Percentiles rank a stretch among this genome's conserved stretches.
Conservation (phyloP, 2,113 vertebrate genomes). For the Python bivittatus region DNA sequence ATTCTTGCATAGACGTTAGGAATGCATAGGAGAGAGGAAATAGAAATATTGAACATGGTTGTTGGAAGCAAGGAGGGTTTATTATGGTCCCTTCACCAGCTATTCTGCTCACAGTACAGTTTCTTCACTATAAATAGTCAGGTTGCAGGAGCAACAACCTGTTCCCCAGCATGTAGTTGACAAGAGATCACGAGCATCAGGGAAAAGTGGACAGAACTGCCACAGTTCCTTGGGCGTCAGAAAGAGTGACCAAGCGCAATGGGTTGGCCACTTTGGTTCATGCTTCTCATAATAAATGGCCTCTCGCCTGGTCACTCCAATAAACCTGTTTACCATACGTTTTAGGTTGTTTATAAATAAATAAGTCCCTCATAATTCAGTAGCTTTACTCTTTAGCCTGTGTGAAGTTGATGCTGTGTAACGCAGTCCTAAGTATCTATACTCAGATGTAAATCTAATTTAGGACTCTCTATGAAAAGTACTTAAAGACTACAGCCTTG, state of each 20-base stretch:
- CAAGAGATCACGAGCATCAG: background rate
- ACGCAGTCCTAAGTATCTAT: background rate
- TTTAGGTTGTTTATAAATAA: background rate
- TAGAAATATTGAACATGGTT: background rate
- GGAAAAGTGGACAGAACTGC: background rate
- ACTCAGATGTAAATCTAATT: background rate
- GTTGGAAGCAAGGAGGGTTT: background rate
- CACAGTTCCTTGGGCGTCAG: background rate
- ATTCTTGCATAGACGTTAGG: background rate
- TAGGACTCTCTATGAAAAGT: background rate
- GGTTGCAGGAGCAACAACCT: background rate
- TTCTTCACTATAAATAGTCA: background rate
- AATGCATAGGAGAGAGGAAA: background rate
- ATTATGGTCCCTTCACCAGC: background rate
- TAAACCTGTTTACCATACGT: background rate
- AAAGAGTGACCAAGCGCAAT: background rate
- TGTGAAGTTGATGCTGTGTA: background rate
- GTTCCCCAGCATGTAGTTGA: background rate
- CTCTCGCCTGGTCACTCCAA: background rate
- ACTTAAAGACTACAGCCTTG: background rate
- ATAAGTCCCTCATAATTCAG: background rate
- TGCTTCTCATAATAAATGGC: background rate
- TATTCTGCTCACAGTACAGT: background rate
- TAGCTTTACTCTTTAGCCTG: background rate
- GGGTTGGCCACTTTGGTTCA: background rate